Evolutionary conservation across 2,888 invertebrate species (phyloP).

Genomic region (Anaspis maculata): DNA sequence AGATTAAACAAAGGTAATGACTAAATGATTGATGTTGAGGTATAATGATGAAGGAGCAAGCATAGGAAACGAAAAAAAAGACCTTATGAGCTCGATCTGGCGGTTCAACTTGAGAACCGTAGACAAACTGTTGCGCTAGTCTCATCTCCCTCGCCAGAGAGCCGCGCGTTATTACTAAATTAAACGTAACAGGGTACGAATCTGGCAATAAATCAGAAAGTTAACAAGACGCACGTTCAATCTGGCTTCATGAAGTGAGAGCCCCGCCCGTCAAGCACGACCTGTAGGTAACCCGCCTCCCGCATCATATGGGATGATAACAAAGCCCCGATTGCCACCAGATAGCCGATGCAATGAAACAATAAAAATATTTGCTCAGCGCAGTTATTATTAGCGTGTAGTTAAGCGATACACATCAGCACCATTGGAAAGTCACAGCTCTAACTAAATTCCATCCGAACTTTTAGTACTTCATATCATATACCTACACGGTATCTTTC

Average conservation of each 20-base stretch:
- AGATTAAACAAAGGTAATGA: no score
- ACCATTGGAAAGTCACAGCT: conserved; percentile 4
- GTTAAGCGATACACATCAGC: conserved; percentile 13
- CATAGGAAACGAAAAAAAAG: no score
- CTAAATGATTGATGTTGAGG: no score
- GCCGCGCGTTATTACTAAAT: conserved; percentile 29
- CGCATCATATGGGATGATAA: conserved; percentile 39
- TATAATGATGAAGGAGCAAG: no score
- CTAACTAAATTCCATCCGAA: no score
- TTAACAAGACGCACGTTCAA: conserved; percentile 40
- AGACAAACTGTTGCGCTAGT: conserved; percentile 12
- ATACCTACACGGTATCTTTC: no score
- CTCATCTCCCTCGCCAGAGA: conserved; percentile 13
- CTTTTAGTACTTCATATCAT: no score
- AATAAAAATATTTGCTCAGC: conserved; percentile 42
- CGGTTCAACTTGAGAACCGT: no score
- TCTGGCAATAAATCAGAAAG: conserved; percentile 40
- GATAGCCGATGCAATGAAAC: conserved; percentile 30
- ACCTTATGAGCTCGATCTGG: no score
- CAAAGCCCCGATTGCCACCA: conserved; percentile 20
- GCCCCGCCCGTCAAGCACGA: conserved; percentile 40
- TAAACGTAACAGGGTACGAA: conserved; percentile 21
- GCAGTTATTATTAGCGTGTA: conserved; percentile 31
- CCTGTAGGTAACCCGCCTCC: conserved; percentile 36
- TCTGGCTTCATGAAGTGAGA: conserved; percentile 37